Percentiles rank a stretch among this genome's conserved stretches.
Evolutionary conservation across 2,888 invertebrate species (phyloP).

Genomic region (Norana najaformis): DNA sequence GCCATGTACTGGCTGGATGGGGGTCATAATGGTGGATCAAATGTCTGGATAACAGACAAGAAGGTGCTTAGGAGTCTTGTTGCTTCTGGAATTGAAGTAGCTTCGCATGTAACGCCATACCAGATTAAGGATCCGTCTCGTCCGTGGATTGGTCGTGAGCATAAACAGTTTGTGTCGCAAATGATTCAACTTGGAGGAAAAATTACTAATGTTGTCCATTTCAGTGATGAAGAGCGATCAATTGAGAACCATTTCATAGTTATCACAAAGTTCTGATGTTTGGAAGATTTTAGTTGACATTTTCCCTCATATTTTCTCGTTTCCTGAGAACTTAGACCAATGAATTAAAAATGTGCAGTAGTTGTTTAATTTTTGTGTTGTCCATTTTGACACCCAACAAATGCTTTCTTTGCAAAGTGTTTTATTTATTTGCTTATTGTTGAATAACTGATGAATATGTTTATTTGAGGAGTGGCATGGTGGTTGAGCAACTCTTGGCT

Average conservation of each 20-base stretch:
- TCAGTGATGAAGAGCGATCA: slow-evolving; percentile 67
- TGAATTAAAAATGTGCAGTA: too few species aligned
- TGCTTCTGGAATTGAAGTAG: slow-evolving; percentile 71
- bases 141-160: slow-evolving; percentile 84
- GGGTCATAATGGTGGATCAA: slow-evolving; percentile 83
- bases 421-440: not conserved
- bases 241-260: slow-evolving; percentile 80
- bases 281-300: not conserved
- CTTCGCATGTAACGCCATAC: slow-evolving; percentile 86
- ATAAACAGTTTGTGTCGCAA: slow-evolving; percentile 74
- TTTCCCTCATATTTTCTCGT: not conserved
- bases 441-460: too few species aligned
- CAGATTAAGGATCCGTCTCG: slow-evolving; percentile 79
- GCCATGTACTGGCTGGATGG: slow-evolving; percentile 89
- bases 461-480: too few species aligned
- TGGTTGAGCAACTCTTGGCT: too few species aligned
- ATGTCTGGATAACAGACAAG: slow-evolving; percentile 83
- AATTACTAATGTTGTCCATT: slow-evolving; percentile 71
- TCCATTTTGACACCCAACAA: not conserved
- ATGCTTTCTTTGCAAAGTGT: not conserved
- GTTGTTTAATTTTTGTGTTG: not conserved
- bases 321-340: not conserved
- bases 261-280: slow-evolving; percentile 26
- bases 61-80: slow-evolving; percentile 75
- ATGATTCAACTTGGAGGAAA: slow-evolving; percentile 73